A percentile compares a stretch with the other conserved stretches of the same genome.
Evolutionary conservation across 2,888 invertebrate species (phyloP).

Genomic region (Falcaria lacertinaria): DNA sequence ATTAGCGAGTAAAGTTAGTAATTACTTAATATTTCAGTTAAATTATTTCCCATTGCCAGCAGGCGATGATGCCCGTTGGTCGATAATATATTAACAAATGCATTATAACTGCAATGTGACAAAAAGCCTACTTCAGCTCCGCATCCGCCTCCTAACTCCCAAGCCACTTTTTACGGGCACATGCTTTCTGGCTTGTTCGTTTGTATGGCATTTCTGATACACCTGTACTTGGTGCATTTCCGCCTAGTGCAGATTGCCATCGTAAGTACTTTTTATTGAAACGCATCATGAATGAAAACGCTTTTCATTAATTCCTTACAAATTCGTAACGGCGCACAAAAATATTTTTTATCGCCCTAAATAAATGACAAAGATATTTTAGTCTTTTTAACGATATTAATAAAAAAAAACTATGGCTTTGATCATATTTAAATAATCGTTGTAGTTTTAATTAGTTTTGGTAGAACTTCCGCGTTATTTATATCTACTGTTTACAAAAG

Average conservation of each 20-base stretch:
- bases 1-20: too few species aligned
- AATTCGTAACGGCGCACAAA: not conserved
- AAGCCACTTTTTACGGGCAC: constrained; percentile 33
- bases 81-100: constrained; percentile 20
- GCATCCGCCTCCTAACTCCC: constrained; percentile 10
- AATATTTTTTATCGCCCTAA: too few species aligned
- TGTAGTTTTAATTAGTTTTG: too few species aligned
- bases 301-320: not conserved
- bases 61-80: too few species aligned
- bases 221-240: not conserved
- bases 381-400: too few species aligned
- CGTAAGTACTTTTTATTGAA: not conserved
- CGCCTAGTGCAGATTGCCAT: not conserved
- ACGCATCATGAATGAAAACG: not conserved
- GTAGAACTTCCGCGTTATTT: too few species aligned
- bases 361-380: too few species aligned
- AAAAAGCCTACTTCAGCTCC: constrained; percentile 25
- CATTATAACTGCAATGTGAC: constrained; percentile 24
- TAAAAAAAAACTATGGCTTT: too few species aligned
- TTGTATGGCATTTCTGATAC: not conserved
- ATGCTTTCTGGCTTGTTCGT: constrained; percentile 15
- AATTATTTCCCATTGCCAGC: too few species aligned
- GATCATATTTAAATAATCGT: too few species aligned
- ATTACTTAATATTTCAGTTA: too few species aligned
- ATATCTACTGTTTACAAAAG: too few species aligned